Evolutionary conservation across 2,113 vertebrate genomes (phyloP).

Genomic region (Pholis gunnellus): DNA sequence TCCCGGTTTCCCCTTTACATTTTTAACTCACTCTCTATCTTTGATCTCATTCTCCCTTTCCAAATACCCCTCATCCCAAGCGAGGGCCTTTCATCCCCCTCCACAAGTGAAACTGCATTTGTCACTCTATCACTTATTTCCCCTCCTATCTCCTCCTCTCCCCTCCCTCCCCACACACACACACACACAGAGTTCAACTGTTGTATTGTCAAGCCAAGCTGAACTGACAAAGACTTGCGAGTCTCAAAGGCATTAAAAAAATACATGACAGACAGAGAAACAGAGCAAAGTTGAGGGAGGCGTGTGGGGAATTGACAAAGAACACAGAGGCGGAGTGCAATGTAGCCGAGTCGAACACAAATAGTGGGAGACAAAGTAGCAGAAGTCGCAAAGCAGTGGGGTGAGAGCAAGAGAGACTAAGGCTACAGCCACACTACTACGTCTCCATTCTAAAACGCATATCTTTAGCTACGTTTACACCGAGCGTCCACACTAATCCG

Average conservation of each 20-base stretch:
- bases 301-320: constrained; percentile 46
- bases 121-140: background rate
- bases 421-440: background rate
- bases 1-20: background rate
- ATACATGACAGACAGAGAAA: constrained; percentile 69
- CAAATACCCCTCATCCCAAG: constrained; percentile 12
- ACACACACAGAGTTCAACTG: constrained; percentile 57
- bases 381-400: background rate
- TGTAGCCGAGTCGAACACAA: constrained; percentile 23
- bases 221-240: constrained; percentile 54
- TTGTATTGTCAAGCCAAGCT: constrained; percentile 67
- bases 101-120: constrained; percentile 3
- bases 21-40: background rate
- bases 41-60: background rate
- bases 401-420: background rate
- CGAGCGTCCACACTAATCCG: too few species aligned
- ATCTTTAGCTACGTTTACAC: background rate
- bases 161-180: background rate
- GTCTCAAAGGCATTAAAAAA: constrained; percentile 71
- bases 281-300: constrained; percentile 52
- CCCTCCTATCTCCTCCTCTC: background rate
- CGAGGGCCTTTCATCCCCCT: background rate
- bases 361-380: constrained; percentile 3
- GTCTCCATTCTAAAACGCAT: background rate
- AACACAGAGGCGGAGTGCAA: constrained; percentile 19